Percentiles rank a stretch among this genome's conserved stretches.
Evolutionary conservation across 1,140 invertebrate species (phyloP).

Genomic region (Thaumatotibia leucotreta): DNA sequence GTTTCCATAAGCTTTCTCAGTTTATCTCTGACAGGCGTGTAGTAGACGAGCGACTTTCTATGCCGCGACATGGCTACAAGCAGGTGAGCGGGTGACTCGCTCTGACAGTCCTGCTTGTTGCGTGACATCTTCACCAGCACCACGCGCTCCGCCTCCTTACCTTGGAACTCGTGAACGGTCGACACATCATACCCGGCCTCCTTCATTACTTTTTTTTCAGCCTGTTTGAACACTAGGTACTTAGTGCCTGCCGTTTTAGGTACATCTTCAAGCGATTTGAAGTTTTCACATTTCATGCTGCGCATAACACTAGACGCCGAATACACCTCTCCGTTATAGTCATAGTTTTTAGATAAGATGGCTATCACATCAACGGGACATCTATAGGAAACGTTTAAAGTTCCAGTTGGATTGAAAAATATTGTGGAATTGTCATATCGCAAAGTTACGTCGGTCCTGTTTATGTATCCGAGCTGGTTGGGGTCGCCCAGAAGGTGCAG

Average conservation of each 20-base stretch:
- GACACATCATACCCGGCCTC: not conserved
- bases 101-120: not conserved
- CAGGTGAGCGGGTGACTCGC: not conserved
- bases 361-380: not conserved
- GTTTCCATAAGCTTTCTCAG: not conserved
- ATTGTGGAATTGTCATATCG: not conserved
- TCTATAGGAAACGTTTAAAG: not conserved
- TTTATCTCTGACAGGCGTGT: not conserved
- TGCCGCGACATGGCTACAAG: not conserved
- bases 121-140: not conserved
- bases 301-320: not conserved
- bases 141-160: not conserved
- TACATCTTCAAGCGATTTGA: not conserved
- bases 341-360: not conserved
- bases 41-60: not conserved
- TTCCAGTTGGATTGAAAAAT: not conserved
- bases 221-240: slow-evolving; percentile 1
- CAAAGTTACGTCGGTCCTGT: not conserved
- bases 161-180: not conserved
- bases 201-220: not conserved
- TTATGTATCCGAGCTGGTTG: slow-evolving; percentile 1
- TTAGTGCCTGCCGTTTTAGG: not conserved
- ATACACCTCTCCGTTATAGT: not conserved
- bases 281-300: not conserved
- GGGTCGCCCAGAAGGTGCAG: not conserved